These are phyloP conservation scores for Tonatia bakeri DNA, from an alignment of 2,113 vertebrate species.

Conservation along the genomic window DNA sequence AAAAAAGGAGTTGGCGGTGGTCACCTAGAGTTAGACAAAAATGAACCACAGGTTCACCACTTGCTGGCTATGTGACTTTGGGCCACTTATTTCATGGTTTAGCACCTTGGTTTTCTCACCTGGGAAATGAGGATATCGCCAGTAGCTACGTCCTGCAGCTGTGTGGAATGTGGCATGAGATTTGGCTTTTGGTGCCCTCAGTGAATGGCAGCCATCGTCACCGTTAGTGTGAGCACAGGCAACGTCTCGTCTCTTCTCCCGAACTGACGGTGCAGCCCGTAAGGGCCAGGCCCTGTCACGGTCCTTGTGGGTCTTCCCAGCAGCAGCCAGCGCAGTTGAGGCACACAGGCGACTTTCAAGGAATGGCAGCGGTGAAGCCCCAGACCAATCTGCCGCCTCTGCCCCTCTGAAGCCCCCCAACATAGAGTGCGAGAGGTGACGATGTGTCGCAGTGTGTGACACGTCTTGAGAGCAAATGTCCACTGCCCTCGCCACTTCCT, in stretches of 20 bases:
- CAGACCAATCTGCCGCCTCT: not conserved
- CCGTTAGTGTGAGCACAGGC: too few species aligned
- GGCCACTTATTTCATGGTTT: not conserved
- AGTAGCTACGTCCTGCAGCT: fast-evolving
- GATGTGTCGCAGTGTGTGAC: not conserved
- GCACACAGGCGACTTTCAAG: fast-evolving
- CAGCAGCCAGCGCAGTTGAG: fast-evolving
- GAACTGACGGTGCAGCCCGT: fast-evolving
- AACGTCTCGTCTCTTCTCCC: not conserved
- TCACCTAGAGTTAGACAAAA: not conserved
- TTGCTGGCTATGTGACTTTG: not conserved
- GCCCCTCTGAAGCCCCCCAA: not conserved
- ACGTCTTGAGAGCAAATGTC: not conserved
- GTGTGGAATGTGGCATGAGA: too few species aligned
- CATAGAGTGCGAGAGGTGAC: not conserved
- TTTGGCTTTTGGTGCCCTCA: not conserved
- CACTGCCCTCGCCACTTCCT: not conserved
- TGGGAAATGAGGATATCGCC: not conserved
- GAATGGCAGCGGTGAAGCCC: not conserved
- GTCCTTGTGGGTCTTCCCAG: not conserved
- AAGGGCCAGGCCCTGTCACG: fast-evolving
- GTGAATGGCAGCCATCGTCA: not conserved
- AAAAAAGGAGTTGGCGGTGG: not conserved
- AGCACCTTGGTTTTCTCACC: not conserved
- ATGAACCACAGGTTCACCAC: not conserved